A percentile compares a stretch with the other conserved stretches of the same genome.
These are phyloP conservation scores for Tachystola acroxantha DNA, from an alignment of 2,888 invertebrate species.

Conservation along the genomic window DNA sequence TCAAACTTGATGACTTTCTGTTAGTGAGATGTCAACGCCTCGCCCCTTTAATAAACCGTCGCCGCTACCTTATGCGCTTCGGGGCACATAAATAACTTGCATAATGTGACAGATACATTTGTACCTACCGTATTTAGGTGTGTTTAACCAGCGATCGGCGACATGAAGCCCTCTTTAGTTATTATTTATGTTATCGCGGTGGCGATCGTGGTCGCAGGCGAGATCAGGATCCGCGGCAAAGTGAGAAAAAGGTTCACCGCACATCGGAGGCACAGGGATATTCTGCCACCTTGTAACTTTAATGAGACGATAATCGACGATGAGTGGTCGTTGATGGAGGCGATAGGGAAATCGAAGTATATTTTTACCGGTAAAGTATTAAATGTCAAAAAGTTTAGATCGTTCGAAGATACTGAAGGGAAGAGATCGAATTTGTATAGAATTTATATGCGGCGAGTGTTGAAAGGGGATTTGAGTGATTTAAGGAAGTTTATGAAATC, in stretches of 20 bases:
- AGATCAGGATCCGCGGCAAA: conserved; percentile 68
- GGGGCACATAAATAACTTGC: conserved; percentile 59
- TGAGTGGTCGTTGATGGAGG: conserved; percentile 70
- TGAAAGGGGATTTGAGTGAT: conserved; percentile 65
- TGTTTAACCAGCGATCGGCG: conserved; percentile 50
- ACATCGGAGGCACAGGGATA: conserved; percentile 60
- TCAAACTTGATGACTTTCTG: conserved; percentile 53
- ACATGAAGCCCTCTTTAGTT: conserved; percentile 61
- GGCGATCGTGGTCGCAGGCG: conserved; percentile 59
- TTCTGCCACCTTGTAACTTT: conserved; percentile 66
- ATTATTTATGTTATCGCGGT: conserved; percentile 65
- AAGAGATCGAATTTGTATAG: conserved; percentile 65
- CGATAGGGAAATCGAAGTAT: conserved; percentile 69
- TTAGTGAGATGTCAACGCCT: conserved; percentile 66
- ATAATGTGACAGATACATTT: conserved; percentile 73
- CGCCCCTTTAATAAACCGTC: conserved; percentile 54
- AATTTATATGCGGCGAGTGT: conserved; percentile 63
- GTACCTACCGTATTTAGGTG: conserved; percentile 50
- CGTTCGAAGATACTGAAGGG: conserved; percentile 35
- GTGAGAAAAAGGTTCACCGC: conserved; percentile 63
- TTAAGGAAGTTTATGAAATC: conserved; percentile 53
- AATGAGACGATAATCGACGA: conserved; percentile 72
- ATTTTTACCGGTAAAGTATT: conserved; percentile 75
- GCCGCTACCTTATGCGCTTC: conserved; percentile 51
- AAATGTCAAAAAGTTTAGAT: conserved; percentile 59